These are phyloP conservation scores for Leguminivora glycinivorella DNA, from an alignment of 1,140 invertebrate species.

Conservation along the genomic window DNA sequence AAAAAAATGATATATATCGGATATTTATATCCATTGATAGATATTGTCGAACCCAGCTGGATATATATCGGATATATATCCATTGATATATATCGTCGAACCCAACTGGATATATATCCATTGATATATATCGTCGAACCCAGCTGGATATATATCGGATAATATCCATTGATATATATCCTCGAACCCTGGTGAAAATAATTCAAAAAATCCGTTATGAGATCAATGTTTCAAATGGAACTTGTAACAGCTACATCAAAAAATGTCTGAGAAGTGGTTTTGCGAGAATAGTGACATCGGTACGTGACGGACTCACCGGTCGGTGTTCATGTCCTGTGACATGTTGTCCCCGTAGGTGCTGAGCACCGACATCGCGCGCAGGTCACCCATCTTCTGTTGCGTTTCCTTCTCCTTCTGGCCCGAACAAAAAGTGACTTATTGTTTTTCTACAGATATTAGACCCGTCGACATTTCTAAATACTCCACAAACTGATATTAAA, in stretches of 20 bases:
- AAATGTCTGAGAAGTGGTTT: not conserved
- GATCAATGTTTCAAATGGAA: not conserved
- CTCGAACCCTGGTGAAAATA: too few species aligned
- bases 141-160: too few species aligned
- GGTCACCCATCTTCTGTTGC: slow-evolving; percentile 62
- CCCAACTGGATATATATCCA: too few species aligned
- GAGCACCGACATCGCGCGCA: slow-evolving; percentile 75
- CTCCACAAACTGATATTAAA: not conserved
- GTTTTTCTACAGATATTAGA: not conserved
- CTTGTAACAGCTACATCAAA: not conserved
- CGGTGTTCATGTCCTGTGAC: slow-evolving; percentile 78
- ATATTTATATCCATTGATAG: too few species aligned
- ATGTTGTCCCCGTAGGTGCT: slow-evolving; percentile 75
- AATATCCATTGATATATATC: too few species aligned
- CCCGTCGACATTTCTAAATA: not conserved
- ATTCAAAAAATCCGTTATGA: not conserved
- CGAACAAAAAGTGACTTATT: slow-evolving; percentile 43
- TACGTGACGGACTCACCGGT: slow-evolving; percentile 64
- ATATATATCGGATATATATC: too few species aligned
- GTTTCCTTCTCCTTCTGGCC: slow-evolving; percentile 66
- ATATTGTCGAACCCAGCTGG: too few species aligned
- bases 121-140: too few species aligned
- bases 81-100: too few species aligned
- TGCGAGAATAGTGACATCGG: slow-evolving; percentile 28
- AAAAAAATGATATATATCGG: too few species aligned